Evolutionary conservation across 2,888 invertebrate genomes (phyloP), one percentile per base, ranked within the genome.

Genomic region (Metalampra italica): DNA sequence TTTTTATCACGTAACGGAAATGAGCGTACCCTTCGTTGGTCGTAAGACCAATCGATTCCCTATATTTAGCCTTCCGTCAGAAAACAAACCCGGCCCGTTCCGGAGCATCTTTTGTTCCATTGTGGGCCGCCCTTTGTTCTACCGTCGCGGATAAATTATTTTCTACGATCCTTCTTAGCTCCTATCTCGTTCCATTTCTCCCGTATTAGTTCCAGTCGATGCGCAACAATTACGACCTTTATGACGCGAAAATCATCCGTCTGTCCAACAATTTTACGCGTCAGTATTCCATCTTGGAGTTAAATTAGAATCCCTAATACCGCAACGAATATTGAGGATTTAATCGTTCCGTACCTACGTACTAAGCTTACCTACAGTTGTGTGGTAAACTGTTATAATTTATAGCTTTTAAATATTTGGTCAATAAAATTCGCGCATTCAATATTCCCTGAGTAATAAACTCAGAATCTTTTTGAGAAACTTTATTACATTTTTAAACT

Each of bases 121-220:
- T 82, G 82, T 83, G 69, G 68, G 71, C 69, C 73, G 67, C 68
- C 80, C 79, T 85, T 88, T 88, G 88, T 88, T 88, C 86, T 80
- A 78, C 70, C 75, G 77, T 79, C 78, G 78, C 78, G 78, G 80
- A 82, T 85, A 86, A 87, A 88, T 88, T 85, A 87, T 87, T 85
- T 86, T 83, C 84, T 82, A 82, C 79, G 79, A 82, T 83, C 83
- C 83, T 81, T 78, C 79, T 85, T 78, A 76, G 74, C 81, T 79
- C 77, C 79, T 77, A 81, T 86, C 85, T 78, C 79, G 80, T 86
- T 84, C 84, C 86, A 88, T 89, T 87, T 86, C 83, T 82, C 73
- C 75, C 88, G 82, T 82, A 84, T 89, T 89, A 88, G 88, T 89
- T 87, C 86, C 88, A 86, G 78, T 71, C 82, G 81, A 83, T 88